phyloP scores from a whole-genome alignment of 2,113 vertebrate species.

The Petromus typicus region DNA sequence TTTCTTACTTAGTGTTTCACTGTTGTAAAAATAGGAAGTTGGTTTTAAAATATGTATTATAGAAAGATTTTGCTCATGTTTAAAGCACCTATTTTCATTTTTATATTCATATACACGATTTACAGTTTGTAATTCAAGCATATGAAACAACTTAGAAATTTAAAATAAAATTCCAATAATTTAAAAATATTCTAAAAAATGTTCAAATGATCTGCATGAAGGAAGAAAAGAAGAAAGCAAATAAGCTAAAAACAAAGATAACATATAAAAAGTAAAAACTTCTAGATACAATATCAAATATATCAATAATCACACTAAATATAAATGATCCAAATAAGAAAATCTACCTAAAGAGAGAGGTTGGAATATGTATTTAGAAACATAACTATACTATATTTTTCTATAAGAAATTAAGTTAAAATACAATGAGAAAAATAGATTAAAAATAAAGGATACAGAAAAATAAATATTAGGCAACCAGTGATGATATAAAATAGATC shows the following conservation, averaged over 20 bases:
- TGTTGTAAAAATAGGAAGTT: constrained; percentile 46
- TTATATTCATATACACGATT: neutral
- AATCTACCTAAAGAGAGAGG: neutral
- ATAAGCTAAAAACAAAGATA: neutral
- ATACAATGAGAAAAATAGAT: too few species aligned
- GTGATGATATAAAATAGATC: too few species aligned
- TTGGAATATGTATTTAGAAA: neutral
- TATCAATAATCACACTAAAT: neutral
- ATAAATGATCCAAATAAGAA: neutral
- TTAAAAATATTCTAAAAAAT: neutral
- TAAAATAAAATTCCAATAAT: constrained; percentile 59
- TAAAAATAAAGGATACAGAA: too few species aligned
- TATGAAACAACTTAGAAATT: constrained; percentile 44
- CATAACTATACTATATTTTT: neutral
- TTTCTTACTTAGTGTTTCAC: constrained; percentile 28
- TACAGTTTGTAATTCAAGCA: constrained; percentile 13
- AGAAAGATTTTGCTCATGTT: constrained; percentile 34
- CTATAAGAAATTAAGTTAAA: neutral
- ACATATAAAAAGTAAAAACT: constrained; percentile 21
- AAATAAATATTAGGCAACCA: too few species aligned
- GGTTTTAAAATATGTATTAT: constrained; percentile 29
- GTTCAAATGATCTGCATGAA: neutral
- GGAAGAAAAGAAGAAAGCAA: neutral
- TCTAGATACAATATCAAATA: neutral
- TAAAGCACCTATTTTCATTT: constrained; percentile 25